Base-by-base conservation (phyloP, 2,797 vertebrate genomes). In the Enteromius radiatus region DNA sequence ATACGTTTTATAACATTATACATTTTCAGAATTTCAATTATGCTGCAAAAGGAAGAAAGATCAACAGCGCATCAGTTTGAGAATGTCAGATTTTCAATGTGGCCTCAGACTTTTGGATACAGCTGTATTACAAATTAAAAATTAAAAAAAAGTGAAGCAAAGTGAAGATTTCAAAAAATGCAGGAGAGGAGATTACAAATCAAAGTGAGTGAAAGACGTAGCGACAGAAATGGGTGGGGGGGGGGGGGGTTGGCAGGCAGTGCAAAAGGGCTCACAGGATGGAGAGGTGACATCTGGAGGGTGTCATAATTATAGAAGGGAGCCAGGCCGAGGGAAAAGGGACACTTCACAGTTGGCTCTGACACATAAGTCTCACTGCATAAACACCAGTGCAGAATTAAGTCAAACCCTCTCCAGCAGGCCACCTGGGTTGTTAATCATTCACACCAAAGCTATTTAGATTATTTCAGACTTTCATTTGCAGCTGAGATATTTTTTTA, bases 271-370 rank as follows among this genome's bases (percentile, higher is more conserved):
- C 86, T 89, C 90, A 80, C 88, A 84, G 88, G 89, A 83, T 85
- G 87, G 88, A 86, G 90, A 88, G 89, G 88, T 89, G 89, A 91
- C 92, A 94, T 91, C 91, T 93, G 92, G 91, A 91, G 93, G 89
- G 88, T 88, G 90, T 82, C 88, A 87, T 93, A 90, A 93, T 91
- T 90, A 92, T 90, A 87, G 88, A 86, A 0, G 82, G 88, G 89
- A 91, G 84, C 85, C 89, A 52, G 23, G 21, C 80, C 79, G 86
- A 70, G 74, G 89, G 88, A 82, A 76, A 76, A 76, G 49, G 38
- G 59, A 69, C 81, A 76, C 81, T 82, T 82, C 63, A 69, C 81
- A 77, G 81, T 77, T 82, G 64, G 81, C 64, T 65, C 73, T 82
- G 64, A 82, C 74, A 82, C 63, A 68, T 12, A 64, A 64, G 80